Conservation (phyloP, 2,797 vertebrate genomes). For the Taenioides sp. region DNA sequence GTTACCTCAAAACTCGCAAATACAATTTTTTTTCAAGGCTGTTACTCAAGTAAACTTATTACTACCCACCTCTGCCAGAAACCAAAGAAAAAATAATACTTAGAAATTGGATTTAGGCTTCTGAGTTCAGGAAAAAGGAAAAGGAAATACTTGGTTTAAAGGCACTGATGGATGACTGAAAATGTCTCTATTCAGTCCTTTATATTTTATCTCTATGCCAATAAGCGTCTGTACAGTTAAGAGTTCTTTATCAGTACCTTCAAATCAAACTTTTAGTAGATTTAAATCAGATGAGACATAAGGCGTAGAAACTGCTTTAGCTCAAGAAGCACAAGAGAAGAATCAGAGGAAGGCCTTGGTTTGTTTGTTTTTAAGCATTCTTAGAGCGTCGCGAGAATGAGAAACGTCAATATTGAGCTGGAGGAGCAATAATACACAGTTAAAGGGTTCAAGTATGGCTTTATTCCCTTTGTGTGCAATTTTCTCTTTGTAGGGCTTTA, state of each 20-base stretch:
- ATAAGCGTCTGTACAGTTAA: background rate
- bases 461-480: slow-evolving; percentile 57
- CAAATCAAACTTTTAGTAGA: slow-evolving; percentile 39
- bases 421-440: slow-evolving; percentile 69
- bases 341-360: slow-evolving; percentile 23
- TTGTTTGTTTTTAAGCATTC: slow-evolving; percentile 46
- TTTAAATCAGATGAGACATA: slow-evolving; percentile 44
- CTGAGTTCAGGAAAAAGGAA: slow-evolving; percentile 45
- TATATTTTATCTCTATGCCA: too few relatives aligned
- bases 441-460: slow-evolving; percentile 71
- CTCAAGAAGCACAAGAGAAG: slow-evolving; percentile 59
- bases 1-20: too few relatives aligned
- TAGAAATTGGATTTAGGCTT: slow-evolving; percentile 59
- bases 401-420: slow-evolving; percentile 51
- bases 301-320: slow-evolving; percentile 52
- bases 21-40: too few relatives aligned
- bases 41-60: too few relatives aligned
- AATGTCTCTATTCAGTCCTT: background rate
- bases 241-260: slow-evolving; percentile 44
- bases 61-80: slow-evolving; percentile 43
- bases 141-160: slow-evolving; percentile 46
- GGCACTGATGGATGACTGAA: slow-evolving; percentile 63
- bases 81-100: slow-evolving; percentile 63
- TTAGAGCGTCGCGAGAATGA: slow-evolving; percentile 47
- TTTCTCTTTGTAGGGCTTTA: background rate